Conservation (phyloP, 2,888 invertebrate species). For the Drosophila atroscutellata region DNA sequence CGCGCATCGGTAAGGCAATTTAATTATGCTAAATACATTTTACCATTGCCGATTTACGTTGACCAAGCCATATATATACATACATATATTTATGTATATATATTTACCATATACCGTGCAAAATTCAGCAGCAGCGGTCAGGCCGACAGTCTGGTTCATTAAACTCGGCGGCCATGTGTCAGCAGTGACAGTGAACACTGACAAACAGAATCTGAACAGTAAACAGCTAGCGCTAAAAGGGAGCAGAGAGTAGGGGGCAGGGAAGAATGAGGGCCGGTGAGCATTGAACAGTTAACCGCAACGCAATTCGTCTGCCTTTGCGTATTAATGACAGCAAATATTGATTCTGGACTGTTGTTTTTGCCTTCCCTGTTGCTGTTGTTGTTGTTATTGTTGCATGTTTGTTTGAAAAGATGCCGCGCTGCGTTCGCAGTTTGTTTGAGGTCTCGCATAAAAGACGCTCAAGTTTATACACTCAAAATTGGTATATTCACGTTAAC, state of each 20-base stretch:
- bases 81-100: too few relatives aligned
- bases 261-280: background rate
- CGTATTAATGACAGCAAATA: conserved; percentile 55
- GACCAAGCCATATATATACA: background rate
- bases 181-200: conserved; percentile 30
- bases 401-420: conserved; percentile 35
- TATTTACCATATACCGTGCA: conserved; percentile 10
- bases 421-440: conserved; percentile 46
- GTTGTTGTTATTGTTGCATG: conserved; percentile 26
- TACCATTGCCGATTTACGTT: conserved; percentile 26
- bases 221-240: background rate
- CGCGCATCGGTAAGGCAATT: conserved; percentile 26
- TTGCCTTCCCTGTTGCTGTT: conserved; percentile 12
- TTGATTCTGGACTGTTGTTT: conserved; percentile 42
- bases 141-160: conserved; percentile 25
- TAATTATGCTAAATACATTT: conserved; percentile 21
- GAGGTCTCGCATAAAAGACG: conserved; percentile 49
- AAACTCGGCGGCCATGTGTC: conserved; percentile 22
- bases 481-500: conserved; percentile 17
- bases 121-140: conserved; percentile 12
- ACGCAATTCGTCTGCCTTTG: conserved; percentile 26
- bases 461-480: conserved; percentile 40
- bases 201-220: background rate
- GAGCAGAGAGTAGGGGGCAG: conserved; percentile 2
- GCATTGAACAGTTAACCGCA: conserved; percentile 43